Percentiles rank a stretch among this genome's conserved stretches.
Evolutionary conservation across 2,888 invertebrate species (phyloP).

Genomic region (Callyntrura guangdongensis): DNA sequence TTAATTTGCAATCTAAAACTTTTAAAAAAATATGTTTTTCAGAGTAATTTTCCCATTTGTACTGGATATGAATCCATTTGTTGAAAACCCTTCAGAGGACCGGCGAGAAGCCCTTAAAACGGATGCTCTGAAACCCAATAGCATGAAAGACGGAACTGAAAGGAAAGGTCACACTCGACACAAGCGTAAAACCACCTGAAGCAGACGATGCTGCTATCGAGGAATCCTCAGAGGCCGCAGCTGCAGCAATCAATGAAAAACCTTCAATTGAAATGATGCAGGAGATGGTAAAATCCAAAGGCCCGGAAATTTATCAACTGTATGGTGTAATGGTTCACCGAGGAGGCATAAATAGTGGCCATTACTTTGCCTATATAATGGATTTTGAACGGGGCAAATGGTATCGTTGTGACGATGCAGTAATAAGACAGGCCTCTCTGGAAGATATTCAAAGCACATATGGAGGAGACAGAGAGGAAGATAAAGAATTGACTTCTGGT

Average conservation of each 20-base stretch:
- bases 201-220: conserved; percentile 9
- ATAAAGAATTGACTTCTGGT: conserved; percentile 89
- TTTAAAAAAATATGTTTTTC: conserved; percentile 38
- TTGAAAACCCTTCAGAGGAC: conserved; percentile 64
- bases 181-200: conserved; percentile 68
- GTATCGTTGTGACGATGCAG: conserved; percentile 96
- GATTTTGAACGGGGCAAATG: conserved; percentile 91
- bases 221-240: background rate
- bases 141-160: conserved; percentile 46
- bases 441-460: conserved; percentile 94
- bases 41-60: conserved; percentile 73
- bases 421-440: conserved; percentile 91
- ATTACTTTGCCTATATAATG: conserved; percentile 97
- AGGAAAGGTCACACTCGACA: conserved; percentile 78
- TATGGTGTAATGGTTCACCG: conserved; percentile 97
- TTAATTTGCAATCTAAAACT: no score
- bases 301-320: conserved; percentile 93
- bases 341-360: conserved; percentile 95
- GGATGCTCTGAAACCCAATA: conserved; percentile 54
- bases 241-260: background rate
- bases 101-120: conserved; percentile 41
- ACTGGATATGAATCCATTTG: conserved; percentile 76
- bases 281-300: conserved; percentile 85
- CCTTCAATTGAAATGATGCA: conserved; percentile 28
- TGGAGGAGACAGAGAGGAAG: conserved; percentile 89